A percentile compares a stretch with the other conserved stretches of the same genome.
phyloP scores from a whole-genome alignment of 2,113 vertebrate species.

The Chamaea fasciata region DNA sequence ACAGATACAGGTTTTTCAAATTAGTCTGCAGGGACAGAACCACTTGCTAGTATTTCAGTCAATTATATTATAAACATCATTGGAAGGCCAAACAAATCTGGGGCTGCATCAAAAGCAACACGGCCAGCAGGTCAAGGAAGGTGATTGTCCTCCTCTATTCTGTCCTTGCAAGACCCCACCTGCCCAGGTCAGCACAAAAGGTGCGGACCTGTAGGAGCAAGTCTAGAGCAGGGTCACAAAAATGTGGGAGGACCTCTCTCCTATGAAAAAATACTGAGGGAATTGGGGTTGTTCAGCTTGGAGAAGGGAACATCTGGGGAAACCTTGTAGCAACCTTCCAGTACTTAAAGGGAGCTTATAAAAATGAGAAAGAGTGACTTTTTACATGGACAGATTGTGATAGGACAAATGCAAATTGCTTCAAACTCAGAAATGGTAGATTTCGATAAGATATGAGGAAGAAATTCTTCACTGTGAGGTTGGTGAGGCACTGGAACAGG shows the following conservation, averaged over 20 bases:
- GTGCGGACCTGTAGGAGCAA: neutral
- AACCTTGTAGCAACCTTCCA: neutral
- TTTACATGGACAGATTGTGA: neutral
- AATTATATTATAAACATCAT: neutral
- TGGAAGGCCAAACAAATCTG: neutral
- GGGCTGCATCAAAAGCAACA: neutral
- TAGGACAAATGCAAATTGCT: neutral
- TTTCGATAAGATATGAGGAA: neutral
- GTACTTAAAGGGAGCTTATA: neutral
- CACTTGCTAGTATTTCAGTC: neutral
- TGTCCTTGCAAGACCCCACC: neutral
- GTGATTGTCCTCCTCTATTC: neutral
- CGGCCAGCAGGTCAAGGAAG: neutral
- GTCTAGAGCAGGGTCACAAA: neutral
- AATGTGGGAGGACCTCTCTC: neutral
- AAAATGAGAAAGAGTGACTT: neutral
- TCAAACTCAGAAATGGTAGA: neutral
- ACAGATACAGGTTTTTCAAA: neutral
- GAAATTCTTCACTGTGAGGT: neutral
- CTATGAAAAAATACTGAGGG: neutral
- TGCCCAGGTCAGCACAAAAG: neutral
- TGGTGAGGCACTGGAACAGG: neutral
- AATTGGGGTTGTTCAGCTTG: neutral
- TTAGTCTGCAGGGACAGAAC: neutral
- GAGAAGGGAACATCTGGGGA: neutral